Percentiles rank a stretch among this genome's conserved stretches.
These are phyloP conservation scores for Pegoplata infirma DNA, from an alignment of 2,888 invertebrate genomes.

Conservation along the genomic window DNA sequence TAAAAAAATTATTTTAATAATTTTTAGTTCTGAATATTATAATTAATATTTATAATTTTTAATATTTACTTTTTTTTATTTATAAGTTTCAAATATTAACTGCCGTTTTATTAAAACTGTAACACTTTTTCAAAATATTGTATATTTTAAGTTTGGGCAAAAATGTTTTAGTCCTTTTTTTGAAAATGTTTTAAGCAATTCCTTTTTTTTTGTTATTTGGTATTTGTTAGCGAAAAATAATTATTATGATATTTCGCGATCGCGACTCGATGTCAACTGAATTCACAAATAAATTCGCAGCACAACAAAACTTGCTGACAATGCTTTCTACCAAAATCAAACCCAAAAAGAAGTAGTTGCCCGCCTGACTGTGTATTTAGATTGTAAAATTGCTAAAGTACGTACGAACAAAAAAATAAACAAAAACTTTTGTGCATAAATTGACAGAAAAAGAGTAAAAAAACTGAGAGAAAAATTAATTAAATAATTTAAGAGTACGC, in stretches of 20 bases:
- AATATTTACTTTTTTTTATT: slow-evolving; percentile 23
- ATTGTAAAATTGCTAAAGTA: not conserved
- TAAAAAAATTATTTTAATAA: not conserved
- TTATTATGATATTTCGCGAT: slow-evolving; percentile 65
- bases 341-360: slow-evolving; percentile 23
- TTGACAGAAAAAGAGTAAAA: not conserved
- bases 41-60: not conserved
- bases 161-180: slow-evolving; percentile 36
- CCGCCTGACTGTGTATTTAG: not conserved
- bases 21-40: not conserved
- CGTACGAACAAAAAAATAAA: slow-evolving; percentile 22
- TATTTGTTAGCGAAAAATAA: slow-evolving; percentile 44
- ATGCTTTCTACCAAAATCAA: slow-evolving; percentile 49
- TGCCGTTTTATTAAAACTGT: not conserved
- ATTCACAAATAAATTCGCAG: slow-evolving; percentile 69
- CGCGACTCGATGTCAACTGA: slow-evolving; percentile 73
- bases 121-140: slow-evolving; percentile 7
- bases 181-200: slow-evolving; percentile 14
- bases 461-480: too few species aligned
- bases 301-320: slow-evolving; percentile 68
- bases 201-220: slow-evolving; percentile 17
- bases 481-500: not conserved
- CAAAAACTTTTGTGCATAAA: slow-evolving; percentile 35
- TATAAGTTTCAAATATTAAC: not conserved
- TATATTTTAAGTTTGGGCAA: slow-evolving; percentile 1